Base-by-base conservation (phyloP, 2,888 invertebrate species). In the Ephialtes manifestator region DNA sequence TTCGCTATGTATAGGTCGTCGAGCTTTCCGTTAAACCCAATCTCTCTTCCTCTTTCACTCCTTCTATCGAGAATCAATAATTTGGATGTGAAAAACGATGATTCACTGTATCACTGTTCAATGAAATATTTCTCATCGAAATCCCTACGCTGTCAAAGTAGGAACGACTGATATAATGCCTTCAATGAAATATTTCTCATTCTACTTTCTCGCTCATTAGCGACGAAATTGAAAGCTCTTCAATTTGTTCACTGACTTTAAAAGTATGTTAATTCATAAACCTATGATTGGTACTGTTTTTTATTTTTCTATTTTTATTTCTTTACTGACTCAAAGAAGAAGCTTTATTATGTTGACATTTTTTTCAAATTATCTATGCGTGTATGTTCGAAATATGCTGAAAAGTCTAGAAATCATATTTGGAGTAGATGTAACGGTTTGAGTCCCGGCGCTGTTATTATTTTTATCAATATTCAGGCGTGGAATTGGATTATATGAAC, bases 201-300 rank as follows among this genome's bases (percentile, higher is more conserved):
- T 65, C 65, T 11, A 20, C 10, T 18, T 4, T 39, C 63, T 8
- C 63, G 39, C 63, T 18, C 10, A 43, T 31, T 28, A 35, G 60
- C 55, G 55, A 48, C 39, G 35, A 46, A 67, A 76, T 81, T 68
- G 53, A 63, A 74, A 77, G 67, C 76, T 20, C 60, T 77, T 60
- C 46, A 84, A 77, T 46, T 74, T 77, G 51, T 72, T 39, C 48
- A 18, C n/a, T 10, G 63, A 13, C 31, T 35, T 24, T 46, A 43
- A 78, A 60, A 60, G 31, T 48, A 70, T 68, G 72, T 68, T 74
- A 74, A 84, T 84, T 78, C 58, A 63, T 70, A 63, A 84, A 78
- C 74, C 60, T 60, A 43, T 77, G 67, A 65, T 20, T 31, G 13
- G 53, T 35, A 20, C 43, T 71, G 60, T 8, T 39, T 63, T 55